These are phyloP conservation scores for Oncopeltus fasciatus DNA, from an alignment of 1,140 invertebrate genomes.

Conservation along the genomic window DNA sequence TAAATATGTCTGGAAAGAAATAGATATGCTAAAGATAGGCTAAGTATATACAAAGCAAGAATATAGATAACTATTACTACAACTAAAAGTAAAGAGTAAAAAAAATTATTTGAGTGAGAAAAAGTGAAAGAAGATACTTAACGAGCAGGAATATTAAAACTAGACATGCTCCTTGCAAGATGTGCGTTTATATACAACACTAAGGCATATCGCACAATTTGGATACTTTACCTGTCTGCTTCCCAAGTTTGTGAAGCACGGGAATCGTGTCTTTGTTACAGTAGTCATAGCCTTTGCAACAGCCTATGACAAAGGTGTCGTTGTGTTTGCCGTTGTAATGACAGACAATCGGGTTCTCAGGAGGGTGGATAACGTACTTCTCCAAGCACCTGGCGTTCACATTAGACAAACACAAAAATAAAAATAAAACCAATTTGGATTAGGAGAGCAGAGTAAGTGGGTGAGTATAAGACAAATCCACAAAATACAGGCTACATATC, in stretches of 20 bases:
- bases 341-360: slow-evolving; percentile 43
- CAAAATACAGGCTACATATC: slow-evolving; percentile 7
- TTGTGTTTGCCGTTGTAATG: slow-evolving; percentile 37
- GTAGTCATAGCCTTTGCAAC: slow-evolving; percentile 44
- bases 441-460: slow-evolving; percentile 7
- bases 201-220: neutral
- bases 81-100: slow-evolving; percentile 20
- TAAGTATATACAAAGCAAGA: slow-evolving; percentile 20
- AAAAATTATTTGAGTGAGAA: slow-evolving; percentile 4
- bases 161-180: neutral
- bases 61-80: too few relatives aligned
- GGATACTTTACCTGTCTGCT: slow-evolving; percentile 23
- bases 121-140: neutral
- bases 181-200: neutral
- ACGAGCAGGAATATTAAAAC: slow-evolving; percentile 1
- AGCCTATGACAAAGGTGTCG: slow-evolving; percentile 36
- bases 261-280: slow-evolving; percentile 41
- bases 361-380: slow-evolving; percentile 35
- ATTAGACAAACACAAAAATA: slow-evolving; percentile 21
- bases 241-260: slow-evolving; percentile 26
- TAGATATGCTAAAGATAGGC: too few relatives aligned
- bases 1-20: slow-evolving; percentile 15
- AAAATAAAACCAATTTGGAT: slow-evolving; percentile 19
- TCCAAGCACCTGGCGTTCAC: slow-evolving; percentile 38
- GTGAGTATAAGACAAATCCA: slow-evolving; percentile 12